phyloP scores from a whole-genome alignment of 2,888 invertebrate species.

The Caenorhabditis panamensis region DNA sequence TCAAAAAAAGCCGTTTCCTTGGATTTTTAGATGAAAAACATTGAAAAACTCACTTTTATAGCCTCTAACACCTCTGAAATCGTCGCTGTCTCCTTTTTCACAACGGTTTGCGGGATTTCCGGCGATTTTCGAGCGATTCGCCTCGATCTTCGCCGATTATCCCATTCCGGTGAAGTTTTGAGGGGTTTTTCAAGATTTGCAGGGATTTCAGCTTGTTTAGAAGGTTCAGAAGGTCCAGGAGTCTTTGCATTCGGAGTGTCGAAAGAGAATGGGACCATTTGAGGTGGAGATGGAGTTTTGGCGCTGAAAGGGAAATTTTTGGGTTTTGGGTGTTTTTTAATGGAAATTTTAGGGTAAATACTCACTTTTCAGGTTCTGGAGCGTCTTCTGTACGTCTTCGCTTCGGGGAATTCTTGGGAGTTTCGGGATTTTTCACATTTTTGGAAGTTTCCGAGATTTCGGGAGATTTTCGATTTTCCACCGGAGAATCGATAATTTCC shows the following conservation, averaged over 20 bases:
- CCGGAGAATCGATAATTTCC: background rate
- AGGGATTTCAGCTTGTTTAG: background rate
- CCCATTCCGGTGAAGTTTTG: slow-evolving; percentile 32
- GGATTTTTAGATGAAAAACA: background rate
- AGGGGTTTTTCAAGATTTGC: slow-evolving; percentile 17
- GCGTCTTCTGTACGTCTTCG: slow-evolving; percentile 18
- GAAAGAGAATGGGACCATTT: background rate
- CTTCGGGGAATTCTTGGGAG: background rate
- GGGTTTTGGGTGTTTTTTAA: background rate
- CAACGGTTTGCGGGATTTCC: background rate
- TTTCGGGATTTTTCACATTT: background rate
- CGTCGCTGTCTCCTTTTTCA: slow-evolving; percentile 44
- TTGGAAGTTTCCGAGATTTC: background rate
- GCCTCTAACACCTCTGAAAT: slow-evolving; percentile 33
- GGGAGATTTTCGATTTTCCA: background rate
- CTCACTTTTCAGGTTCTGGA: slow-evolving; percentile 6
- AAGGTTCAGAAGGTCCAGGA: background rate
- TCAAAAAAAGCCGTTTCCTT: background rate
- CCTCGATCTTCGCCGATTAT: slow-evolving; percentile 42
- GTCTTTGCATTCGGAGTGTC: slow-evolving; percentile 1
- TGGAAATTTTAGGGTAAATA: background rate
- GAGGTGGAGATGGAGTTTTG: background rate
- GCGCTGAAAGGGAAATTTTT: background rate
- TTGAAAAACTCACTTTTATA: slow-evolving; percentile 20
- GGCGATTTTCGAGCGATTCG: slow-evolving; percentile 16